Evolutionary conservation across 2,113 vertebrate genomes (phyloP).

Genomic region (Beaufortia kweichowensis): DNA sequence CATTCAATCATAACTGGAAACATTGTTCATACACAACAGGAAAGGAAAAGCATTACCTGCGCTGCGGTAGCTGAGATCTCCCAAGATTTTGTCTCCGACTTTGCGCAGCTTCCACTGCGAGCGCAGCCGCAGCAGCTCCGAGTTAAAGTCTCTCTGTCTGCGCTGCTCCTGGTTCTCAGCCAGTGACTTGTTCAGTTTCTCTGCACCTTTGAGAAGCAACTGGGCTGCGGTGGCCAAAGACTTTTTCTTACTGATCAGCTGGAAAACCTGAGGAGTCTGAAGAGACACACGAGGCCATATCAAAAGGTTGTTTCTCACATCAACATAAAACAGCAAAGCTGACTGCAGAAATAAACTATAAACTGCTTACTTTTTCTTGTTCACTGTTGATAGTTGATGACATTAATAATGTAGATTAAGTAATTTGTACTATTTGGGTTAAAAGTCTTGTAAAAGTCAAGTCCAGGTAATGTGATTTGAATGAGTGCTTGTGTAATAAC

Average conservation of each 20-base stretch:
- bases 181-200: slow-evolving; percentile 90
- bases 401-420: no score
- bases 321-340: no score
- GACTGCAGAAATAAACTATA: no score
- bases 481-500: no score
- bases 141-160: slow-evolving; percentile 94
- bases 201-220: slow-evolving; percentile 90
- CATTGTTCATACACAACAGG: neutral
- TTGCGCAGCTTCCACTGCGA: slow-evolving; percentile 98
- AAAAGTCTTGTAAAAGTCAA: no score
- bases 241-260: slow-evolving; percentile 95
- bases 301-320: no score
- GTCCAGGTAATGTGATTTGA: no score
- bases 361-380: no score
- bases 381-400: no score
- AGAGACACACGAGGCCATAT: neutral
- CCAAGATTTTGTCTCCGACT: slow-evolving; percentile 97
- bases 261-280: slow-evolving; percentile 89
- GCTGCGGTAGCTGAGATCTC: slow-evolving; percentile 95
- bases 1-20: no score
- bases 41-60: slow-evolving; percentile 77
- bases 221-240: slow-evolving; percentile 91
- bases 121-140: slow-evolving; percentile 88
- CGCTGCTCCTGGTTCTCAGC: slow-evolving; percentile 94
- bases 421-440: no score